Evolutionary conservation across 2,797 vertebrate species (phyloP).

Genomic region (Takifugu ocellatus): DNA sequence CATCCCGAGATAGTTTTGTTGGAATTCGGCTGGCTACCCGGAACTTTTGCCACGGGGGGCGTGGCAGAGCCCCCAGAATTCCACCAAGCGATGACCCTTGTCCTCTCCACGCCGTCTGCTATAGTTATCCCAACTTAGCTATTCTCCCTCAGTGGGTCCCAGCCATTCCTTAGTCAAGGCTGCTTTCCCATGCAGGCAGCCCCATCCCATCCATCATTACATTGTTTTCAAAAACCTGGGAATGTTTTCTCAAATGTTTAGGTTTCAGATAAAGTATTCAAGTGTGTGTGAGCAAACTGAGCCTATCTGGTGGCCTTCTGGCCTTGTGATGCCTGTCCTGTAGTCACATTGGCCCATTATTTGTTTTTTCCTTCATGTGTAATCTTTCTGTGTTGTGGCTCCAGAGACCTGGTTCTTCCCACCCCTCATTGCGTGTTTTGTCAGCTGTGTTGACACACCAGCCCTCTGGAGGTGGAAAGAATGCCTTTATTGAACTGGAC

Average conservation of each 20-base stretch:
- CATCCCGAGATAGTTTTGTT: slow-evolving; percentile 7
- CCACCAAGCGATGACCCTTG: slow-evolving; percentile 29
- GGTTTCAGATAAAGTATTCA: too few species aligned
- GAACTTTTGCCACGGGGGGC: slow-evolving; percentile 15
- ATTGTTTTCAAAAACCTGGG: slow-evolving; percentile 5
- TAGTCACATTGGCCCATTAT: too few species aligned
- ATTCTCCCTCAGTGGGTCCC: slow-evolving; percentile 42
- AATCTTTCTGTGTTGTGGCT: neutral
- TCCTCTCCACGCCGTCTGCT: slow-evolving; percentile 38
- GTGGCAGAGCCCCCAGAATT: slow-evolving; percentile 35
- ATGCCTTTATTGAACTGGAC: slow-evolving; percentile 40
- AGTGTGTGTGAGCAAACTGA: neutral
- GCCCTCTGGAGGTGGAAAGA: slow-evolving; percentile 35
- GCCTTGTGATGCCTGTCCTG: neutral
- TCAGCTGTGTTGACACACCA: slow-evolving; percentile 70
- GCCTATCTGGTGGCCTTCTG: neutral
- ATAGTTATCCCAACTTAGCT: slow-evolving; percentile 61
- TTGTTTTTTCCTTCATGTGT: too few species aligned
- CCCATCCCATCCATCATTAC: slow-evolving; percentile 19
- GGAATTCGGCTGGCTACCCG: slow-evolving; percentile 9
- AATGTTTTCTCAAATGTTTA: slow-evolving; percentile 7
- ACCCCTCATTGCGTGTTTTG: slow-evolving; percentile 47
- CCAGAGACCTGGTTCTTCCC: slow-evolving; percentile 24
- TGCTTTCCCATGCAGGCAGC: slow-evolving; percentile 50
- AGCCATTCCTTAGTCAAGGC: slow-evolving; percentile 35